These are phyloP conservation scores for Liopterus haemorrhoidalis DNA, from an alignment of 2,888 invertebrate species.

Conservation along the genomic window DNA sequence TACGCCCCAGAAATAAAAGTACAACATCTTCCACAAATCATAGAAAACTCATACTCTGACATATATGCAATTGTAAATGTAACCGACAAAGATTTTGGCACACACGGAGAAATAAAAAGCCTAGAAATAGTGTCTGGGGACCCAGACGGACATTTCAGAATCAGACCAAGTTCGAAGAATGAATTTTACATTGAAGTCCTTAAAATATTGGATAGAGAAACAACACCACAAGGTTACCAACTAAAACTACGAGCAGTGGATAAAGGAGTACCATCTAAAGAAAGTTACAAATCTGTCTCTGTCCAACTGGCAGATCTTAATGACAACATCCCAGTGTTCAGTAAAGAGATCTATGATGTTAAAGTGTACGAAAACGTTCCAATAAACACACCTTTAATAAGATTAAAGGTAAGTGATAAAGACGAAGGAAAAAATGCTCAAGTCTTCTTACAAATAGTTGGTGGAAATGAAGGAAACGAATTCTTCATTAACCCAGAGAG, in stretches of 20 bases:
- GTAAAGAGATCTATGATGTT: constrained; percentile 78
- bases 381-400: constrained; percentile 78
- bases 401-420: constrained; percentile 78
- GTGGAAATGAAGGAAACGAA: constrained; percentile 84
- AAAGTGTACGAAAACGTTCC: constrained; percentile 85
- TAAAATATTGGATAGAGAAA: constrained; percentile 68
- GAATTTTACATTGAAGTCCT: constrained; percentile 77
- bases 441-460: constrained; percentile 81
- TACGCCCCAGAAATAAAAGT: constrained; percentile 79
- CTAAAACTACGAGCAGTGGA: constrained; percentile 81
- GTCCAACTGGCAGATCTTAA: constrained; percentile 75
- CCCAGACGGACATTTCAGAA: constrained; percentile 80
- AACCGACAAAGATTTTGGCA: constrained; percentile 74
- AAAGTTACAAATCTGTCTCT: constrained; percentile 72
- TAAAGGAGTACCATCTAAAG: constrained; percentile 69
- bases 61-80: constrained; percentile 86
- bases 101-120: constrained; percentile 74
- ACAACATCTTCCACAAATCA: constrained; percentile 70
- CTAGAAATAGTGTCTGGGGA: constrained; percentile 85
- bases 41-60: constrained; percentile 73
- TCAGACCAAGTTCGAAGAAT: constrained; percentile 58
- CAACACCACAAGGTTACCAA: constrained; percentile 75
- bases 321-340: constrained; percentile 83
- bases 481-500: constrained; percentile 82
- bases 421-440: constrained; percentile 79